Conservation (phyloP, 2,113 vertebrate genomes). For the Ahaetulla prasina region DNA sequence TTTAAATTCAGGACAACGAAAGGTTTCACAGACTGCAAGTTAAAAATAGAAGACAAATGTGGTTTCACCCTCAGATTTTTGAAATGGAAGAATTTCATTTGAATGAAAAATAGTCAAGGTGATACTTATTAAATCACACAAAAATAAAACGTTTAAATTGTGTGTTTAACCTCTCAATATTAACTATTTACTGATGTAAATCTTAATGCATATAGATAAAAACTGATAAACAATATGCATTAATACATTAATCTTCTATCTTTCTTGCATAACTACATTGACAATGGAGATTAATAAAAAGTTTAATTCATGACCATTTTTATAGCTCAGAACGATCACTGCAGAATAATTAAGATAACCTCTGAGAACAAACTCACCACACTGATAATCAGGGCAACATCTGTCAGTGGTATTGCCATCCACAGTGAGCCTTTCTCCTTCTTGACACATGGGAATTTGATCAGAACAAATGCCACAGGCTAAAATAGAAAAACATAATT, state of each 20-base stretch:
- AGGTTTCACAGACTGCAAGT: slow-evolving; percentile 82
- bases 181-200: not conserved
- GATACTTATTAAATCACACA: not conserved
- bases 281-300: not conserved
- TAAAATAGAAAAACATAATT: slow-evolving; percentile 51
- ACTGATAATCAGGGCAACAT: slow-evolving; percentile 89
- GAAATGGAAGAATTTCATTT: not conserved
- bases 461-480: slow-evolving; percentile 80
- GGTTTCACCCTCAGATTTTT: not conserved
- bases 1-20: slow-evolving; percentile 78
- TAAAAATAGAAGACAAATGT: not conserved
- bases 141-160: not conserved
- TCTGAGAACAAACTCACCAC: slow-evolving; percentile 73
- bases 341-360: not conserved
- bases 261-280: not conserved
- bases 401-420: slow-evolving; percentile 80
- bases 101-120: not conserved
- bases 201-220: not conserved
- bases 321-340: not conserved
- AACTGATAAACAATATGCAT: not conserved
- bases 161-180: not conserved
- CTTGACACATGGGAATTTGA: slow-evolving; percentile 76
- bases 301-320: not conserved
- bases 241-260: not conserved
- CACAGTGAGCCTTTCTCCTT: slow-evolving; percentile 84